A percentile compares a stretch with the other conserved stretches of the same genome.
Evolutionary conservation across 2,888 invertebrate genomes (phyloP).

Genomic region (Melanchra persicariae): DNA sequence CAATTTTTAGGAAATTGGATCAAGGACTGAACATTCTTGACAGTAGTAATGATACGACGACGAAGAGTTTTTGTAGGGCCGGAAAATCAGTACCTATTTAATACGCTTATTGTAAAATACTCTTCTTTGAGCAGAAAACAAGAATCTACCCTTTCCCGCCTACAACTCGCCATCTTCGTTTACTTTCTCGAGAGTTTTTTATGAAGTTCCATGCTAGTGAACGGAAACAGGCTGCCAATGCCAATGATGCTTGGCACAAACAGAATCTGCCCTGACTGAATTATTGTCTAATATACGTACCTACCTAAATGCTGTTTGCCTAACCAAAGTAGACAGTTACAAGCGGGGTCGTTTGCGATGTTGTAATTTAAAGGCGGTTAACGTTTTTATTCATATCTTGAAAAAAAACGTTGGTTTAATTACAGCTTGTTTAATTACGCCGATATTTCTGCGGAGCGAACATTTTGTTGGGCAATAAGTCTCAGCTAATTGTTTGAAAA

Average conservation of each 20-base stretch:
- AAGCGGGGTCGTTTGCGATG: constrained; percentile 18
- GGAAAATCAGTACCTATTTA: background rate
- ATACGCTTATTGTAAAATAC: background rate
- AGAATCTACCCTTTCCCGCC: too few species aligned
- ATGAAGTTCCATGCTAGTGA: too few species aligned
- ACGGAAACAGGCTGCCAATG: background rate
- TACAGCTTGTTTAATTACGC: constrained; percentile 68
- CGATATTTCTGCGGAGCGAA: constrained; percentile 70
- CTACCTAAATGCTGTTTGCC: background rate
- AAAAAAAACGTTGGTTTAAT: constrained; percentile 74
- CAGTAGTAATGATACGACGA: background rate
- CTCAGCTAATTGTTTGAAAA: constrained; percentile 86
- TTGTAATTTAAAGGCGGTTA: constrained; percentile 38
- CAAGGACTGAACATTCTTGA: background rate
- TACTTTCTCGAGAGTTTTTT: too few species aligned
- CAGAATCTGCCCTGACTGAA: background rate
- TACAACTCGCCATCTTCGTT: too few species aligned
- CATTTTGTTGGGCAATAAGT: constrained; percentile 81
- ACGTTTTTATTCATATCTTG: constrained; percentile 66
- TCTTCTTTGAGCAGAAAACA: too few species aligned
- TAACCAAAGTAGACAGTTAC: background rate
- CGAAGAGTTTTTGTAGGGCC: background rate
- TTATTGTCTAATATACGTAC: background rate
- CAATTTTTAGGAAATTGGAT: too few species aligned
- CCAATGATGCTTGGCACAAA: background rate